Base-by-base conservation (phyloP, 2,888 invertebrate species). In the Saturnia japonica region DNA sequence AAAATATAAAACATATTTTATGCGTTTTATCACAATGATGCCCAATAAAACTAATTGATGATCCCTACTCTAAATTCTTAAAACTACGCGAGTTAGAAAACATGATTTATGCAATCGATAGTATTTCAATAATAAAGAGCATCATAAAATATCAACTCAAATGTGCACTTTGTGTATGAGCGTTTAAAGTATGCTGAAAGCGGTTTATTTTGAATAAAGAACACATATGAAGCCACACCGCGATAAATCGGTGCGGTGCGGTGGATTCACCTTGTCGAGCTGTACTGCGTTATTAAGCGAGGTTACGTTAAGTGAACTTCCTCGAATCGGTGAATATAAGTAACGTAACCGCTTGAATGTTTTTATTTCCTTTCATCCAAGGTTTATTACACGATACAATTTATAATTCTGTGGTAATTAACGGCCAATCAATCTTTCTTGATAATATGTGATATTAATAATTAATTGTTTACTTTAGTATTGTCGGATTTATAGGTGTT, bases 241-340 rank as follows among this genome's bases (percentile, higher is more conserved):
- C 34, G 6, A 4, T 34, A 2, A 34, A 6, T 34, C 34, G 34
- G 34, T 34, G 16, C 19, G 47, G 47, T 47, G 19, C 54, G 54
- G 22, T n/a, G 54, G 25, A 60, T 60, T 54, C 57, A 60, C 57
- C 57, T 60, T 60, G 57, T 4, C 28, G 22, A 11, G 54, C 0
- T 54, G 22, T 54, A 54, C 54, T 54, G 28, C 28, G 25, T 60
- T 14, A 60, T 12, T 14, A 14, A 60, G 28, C 6, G 14, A 60
- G 57, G 57, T 60, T 28, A 60, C 57, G 25, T 28, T 60, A 60
- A 25, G 57, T 60, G 57, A 60, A 60, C 57, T 60, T 60, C 57
- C 57, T 60, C 57, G 25, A 60, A 60, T 60, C 57, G 28, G 6
- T 14, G 12, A 25, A 60, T 25, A 12, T 60, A 28, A 57, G 28